Percentiles rank a stretch among this genome's conserved stretches.
These are phyloP conservation scores for Poecile montanus DNA, from an alignment of 2,797 vertebrate genomes.

Conservation along the genomic window DNA sequence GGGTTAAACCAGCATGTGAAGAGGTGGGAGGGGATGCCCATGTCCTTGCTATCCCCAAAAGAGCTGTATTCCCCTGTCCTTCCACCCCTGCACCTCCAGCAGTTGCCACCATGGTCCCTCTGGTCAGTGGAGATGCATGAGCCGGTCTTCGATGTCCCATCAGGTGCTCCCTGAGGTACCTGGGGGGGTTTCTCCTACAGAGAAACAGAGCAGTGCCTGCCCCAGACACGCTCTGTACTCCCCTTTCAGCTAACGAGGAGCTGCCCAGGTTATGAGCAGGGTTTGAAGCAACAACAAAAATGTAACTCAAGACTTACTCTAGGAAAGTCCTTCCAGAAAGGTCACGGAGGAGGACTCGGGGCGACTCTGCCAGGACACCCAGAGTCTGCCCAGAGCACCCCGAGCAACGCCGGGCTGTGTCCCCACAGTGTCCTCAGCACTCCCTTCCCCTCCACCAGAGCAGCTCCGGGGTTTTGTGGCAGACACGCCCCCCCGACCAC, in stretches of 20 bases:
- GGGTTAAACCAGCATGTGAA: neutral
- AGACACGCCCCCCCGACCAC: neutral
- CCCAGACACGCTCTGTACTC: neutral
- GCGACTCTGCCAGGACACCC: rapidly evolving
- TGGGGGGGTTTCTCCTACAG: neutral
- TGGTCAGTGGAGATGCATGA: neutral
- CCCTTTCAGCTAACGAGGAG: neutral
- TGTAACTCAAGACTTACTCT: slow-evolving; percentile 5
- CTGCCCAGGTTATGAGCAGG: neutral
- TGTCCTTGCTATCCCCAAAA: rapidly evolving
- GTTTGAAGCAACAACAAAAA: neutral
- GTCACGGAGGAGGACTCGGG: neutral
- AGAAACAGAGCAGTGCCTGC: neutral
- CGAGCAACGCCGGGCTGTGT: rapidly evolving
- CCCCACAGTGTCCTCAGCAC: neutral
- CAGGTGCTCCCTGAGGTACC: rapidly evolving
- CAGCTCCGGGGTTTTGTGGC: neutral
- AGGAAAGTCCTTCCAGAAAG: neutral
- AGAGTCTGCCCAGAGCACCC: neutral
- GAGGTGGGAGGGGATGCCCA: neutral
- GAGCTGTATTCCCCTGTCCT: neutral
- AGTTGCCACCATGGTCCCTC: rapidly evolving
- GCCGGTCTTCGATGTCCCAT: neutral
- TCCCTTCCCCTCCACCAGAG: rapidly evolving
- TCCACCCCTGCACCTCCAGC: neutral